These are phyloP conservation scores for Hartigia nigra DNA, from an alignment of 2,888 invertebrate genomes.

Conservation along the genomic window DNA sequence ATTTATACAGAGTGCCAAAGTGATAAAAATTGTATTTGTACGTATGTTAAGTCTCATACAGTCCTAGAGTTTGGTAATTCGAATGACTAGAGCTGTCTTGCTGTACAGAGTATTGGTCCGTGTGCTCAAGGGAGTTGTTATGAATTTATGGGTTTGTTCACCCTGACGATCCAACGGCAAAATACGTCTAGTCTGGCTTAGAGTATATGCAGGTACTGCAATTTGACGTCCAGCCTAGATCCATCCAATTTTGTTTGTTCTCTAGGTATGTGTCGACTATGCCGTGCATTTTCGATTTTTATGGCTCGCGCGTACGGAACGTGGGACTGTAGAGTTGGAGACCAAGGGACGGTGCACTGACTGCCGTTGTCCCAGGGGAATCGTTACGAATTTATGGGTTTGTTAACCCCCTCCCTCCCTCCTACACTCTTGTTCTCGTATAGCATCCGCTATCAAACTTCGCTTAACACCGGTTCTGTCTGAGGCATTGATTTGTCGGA, in stretches of 20 bases:
- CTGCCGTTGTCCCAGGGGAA: conserved; percentile 27
- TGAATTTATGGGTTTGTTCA: conserved; percentile 24
- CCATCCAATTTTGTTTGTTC: not conserved
- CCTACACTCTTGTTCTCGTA: not conserved
- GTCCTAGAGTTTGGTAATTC: not conserved
- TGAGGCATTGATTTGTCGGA: conserved; percentile 37
- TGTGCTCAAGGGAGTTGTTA: conserved; percentile 18
- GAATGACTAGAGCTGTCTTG: not conserved
- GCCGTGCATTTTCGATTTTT: not conserved
- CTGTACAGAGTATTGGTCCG: not conserved
- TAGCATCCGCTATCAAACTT: conserved; percentile 26
- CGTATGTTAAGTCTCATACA: not conserved
- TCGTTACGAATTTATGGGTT: conserved; percentile 42
- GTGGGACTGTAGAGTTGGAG: not conserved
- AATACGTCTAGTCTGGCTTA: conserved; percentile 6
- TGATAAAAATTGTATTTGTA: not conserved
- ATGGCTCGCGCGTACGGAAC: not conserved
- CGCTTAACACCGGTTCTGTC: conserved; percentile 16
- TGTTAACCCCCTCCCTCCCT: conserved; percentile 33
- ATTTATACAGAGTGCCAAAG: not conserved
- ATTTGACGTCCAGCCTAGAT: not conserved
- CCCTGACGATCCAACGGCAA: conserved; percentile 15
- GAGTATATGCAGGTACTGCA: not conserved
- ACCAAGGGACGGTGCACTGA: not conserved
- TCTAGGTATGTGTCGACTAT: not conserved